Evolutionary conservation across 2,888 invertebrate species (phyloP).

Genomic region (Apodemia zela): DNA sequence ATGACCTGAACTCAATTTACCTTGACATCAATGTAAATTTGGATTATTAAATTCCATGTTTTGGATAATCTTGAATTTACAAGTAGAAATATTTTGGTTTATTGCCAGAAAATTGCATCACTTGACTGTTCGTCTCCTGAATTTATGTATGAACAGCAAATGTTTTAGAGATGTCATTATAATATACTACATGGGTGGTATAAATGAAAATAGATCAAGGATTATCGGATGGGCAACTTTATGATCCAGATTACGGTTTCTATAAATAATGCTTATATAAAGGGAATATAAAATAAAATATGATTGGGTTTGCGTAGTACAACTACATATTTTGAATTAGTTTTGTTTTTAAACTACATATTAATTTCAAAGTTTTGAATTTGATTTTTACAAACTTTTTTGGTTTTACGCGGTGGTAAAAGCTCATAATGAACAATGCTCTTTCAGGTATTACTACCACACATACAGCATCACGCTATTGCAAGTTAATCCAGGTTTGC

Average conservation of each 20-base stretch:
- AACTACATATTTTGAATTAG: too few species aligned
- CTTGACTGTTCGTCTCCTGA: background rate
- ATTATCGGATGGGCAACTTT: background rate
- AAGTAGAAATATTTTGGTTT: constrained; percentile 18
- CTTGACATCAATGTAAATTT: constrained; percentile 28
- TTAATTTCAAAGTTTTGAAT: too few species aligned
- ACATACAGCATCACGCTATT: too few species aligned
- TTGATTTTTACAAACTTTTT: too few species aligned
- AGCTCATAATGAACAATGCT: too few species aligned
- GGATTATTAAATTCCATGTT: constrained; percentile 19
- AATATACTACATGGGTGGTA: constrained; percentile 3
- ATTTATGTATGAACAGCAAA: background rate
- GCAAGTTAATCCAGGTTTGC: too few species aligned
- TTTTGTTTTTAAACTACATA: too few species aligned
- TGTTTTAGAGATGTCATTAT: background rate
- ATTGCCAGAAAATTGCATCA: constrained; percentile 22
- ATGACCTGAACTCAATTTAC: constrained; percentile 24
- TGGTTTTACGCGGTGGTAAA: too few species aligned
- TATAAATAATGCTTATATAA: background rate
- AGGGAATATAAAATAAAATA: background rate
- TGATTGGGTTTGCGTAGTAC: too few species aligned
- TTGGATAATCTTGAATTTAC: constrained; percentile 10
- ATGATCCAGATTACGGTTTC: too few species aligned
- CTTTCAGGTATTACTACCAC: too few species aligned
- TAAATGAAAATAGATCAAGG: background rate